phyloP scores from a whole-genome alignment of 2,113 vertebrate species.

The Coptodon rendalli region DNA sequence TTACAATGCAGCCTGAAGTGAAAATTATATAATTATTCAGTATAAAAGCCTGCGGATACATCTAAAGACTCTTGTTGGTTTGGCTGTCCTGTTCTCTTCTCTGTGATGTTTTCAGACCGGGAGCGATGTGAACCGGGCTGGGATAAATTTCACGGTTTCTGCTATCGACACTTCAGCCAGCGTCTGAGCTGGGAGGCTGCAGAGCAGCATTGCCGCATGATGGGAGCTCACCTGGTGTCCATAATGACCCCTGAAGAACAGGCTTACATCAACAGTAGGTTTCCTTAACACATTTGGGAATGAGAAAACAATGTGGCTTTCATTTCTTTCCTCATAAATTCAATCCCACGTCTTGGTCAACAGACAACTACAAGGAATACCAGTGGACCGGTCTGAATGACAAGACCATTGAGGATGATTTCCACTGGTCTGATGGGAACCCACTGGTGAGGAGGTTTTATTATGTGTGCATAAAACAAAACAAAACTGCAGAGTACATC shows the following conservation, averaged over 20 bases:
- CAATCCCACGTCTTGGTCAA: background rate
- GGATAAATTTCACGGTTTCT: conserved; percentile 89
- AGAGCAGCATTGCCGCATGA: conserved; percentile 81
- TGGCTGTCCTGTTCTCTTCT: background rate
- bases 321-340: background rate
- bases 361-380: conserved; percentile 87
- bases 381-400: conserved; percentile 96
- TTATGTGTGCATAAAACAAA: background rate
- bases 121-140: conserved; percentile 80
- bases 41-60: background rate
- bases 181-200: conserved; percentile 90
- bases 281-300: background rate
- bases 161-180: conserved; percentile 85
- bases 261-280: conserved; percentile 84
- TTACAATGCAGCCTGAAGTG: background rate
- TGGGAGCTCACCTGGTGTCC: conserved; percentile 85
- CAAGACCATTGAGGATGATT: conserved; percentile 88
- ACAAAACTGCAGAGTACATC: background rate
- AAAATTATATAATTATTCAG: background rate
- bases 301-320: background rate
- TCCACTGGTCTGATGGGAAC: conserved; percentile 91
- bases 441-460: conserved; percentile 78
- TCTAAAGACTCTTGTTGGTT: background rate
- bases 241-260: conserved; percentile 90
- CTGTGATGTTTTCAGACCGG: conserved; percentile 68